Evolutionary conservation across 2,888 invertebrate species (phyloP).

Genomic region (Scaptomyza tumidula): DNA sequence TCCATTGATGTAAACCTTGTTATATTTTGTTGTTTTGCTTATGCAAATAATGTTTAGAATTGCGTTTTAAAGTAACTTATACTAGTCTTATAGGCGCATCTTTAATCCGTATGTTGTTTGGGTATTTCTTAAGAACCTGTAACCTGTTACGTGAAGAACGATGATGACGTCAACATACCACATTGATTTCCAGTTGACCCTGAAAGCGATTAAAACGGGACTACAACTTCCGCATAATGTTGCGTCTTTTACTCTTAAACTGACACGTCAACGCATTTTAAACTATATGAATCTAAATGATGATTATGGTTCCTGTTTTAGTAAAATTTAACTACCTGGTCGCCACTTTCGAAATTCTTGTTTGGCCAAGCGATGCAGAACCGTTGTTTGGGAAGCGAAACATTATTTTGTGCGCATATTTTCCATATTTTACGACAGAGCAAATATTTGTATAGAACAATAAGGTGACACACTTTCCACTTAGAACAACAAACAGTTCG

Average conservation of each 20-base stretch:
- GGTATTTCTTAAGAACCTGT: not conserved
- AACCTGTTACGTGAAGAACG: not conserved
- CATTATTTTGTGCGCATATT: conserved; percentile 31
- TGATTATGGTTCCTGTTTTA: conserved; percentile 5
- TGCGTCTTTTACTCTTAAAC: not conserved
- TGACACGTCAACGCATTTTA: conserved; percentile 2
- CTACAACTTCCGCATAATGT: not conserved
- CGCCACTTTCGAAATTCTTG: conserved; percentile 59
- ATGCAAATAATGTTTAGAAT: not conserved
- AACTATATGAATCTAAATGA: conserved; percentile 28
- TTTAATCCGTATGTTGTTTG: not conserved
- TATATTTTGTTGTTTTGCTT: not conserved
- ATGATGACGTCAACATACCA: conserved; percentile 22
- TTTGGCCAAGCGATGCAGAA: conserved; percentile 47
- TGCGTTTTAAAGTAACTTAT: not conserved
- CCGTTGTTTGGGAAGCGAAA: conserved; percentile 8
- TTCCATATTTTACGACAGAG: conserved; percentile 37
- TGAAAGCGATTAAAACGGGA: conserved; percentile 40
- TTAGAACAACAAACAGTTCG: conserved; percentile 27
- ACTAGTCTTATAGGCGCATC: not conserved
- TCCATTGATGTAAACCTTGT: not conserved
- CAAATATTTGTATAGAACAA: conserved; percentile 65
- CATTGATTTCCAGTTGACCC: conserved; percentile 28
- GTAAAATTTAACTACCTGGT: conserved; percentile 20
- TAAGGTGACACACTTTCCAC: conserved; percentile 61